Evolutionary conservation across 2,113 vertebrate species (phyloP).

Genomic region (Mystacornis crossleyi): DNA sequence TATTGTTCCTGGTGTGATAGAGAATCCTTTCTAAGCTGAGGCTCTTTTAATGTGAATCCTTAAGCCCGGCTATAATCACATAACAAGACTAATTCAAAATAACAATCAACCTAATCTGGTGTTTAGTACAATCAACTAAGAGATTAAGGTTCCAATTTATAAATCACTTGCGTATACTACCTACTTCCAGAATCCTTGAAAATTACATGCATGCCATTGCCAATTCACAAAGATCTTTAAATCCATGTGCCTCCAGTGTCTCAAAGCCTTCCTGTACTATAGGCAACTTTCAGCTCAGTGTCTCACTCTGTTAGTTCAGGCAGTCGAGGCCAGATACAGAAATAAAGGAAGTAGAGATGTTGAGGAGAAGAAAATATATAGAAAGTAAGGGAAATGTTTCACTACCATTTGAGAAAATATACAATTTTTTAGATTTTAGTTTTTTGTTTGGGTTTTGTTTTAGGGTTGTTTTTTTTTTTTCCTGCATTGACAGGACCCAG

Average conservation of each 20-base stretch:
- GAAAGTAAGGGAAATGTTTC: neutral
- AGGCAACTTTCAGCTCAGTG: neutral
- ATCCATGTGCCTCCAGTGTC: neutral
- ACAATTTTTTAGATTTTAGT: no score
- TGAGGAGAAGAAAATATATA: neutral
- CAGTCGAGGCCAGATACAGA: neutral
- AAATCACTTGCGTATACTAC: neutral
- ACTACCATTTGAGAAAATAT: neutral
- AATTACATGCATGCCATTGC: neutral
- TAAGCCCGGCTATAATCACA: neutral
- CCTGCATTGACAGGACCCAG: neutral
- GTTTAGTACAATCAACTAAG: slow-evolving; percentile 25
- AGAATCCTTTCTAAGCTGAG: neutral
- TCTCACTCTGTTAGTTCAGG: neutral
- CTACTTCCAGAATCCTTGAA: neutral
- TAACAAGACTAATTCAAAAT: slow-evolving; percentile 62
- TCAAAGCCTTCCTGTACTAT: neutral
- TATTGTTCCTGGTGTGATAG: neutral
- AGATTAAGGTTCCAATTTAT: slow-evolving; percentile 20
- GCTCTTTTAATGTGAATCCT: slow-evolving; percentile 1
- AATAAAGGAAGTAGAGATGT: neutral
- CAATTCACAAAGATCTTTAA: neutral
- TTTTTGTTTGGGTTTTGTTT: no score
- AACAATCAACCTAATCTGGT: slow-evolving; percentile 34
- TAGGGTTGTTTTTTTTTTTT: neutral